Evolutionary conservation across 2,888 invertebrate species (phyloP).

Genomic region (Pollenia griseotomentosa): DNA sequence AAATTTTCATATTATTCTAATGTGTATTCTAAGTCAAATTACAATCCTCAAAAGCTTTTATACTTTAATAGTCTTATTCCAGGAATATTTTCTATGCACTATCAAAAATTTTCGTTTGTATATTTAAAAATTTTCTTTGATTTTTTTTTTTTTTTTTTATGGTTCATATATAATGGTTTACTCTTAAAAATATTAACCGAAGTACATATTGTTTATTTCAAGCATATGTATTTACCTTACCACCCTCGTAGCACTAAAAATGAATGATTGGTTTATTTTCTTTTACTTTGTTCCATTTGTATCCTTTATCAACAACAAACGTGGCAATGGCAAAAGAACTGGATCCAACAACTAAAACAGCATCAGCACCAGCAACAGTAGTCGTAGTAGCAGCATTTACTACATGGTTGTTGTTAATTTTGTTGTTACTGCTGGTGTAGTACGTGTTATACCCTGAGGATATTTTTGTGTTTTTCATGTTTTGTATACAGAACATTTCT

Average conservation of each 20-base stretch:
- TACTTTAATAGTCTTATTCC: too few relatives aligned
- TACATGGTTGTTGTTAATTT: constrained; percentile 36
- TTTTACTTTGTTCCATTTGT: not conserved
- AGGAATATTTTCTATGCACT: too few relatives aligned
- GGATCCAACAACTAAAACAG: constrained; percentile 3
- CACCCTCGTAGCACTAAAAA: constrained; percentile 4
- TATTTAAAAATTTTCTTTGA: too few relatives aligned
- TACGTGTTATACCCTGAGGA: constrained; percentile 66
- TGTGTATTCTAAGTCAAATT: too few relatives aligned
- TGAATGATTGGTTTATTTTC: constrained; percentile 50
- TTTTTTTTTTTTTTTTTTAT: too few relatives aligned
- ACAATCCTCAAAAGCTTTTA: too few relatives aligned
- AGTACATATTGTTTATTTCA: too few relatives aligned
- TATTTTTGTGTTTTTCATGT: constrained; percentile 56
- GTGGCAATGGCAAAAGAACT: not conserved
- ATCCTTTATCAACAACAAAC: constrained; percentile 34
- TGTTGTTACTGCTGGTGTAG: constrained; percentile 49
- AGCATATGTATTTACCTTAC: not conserved
- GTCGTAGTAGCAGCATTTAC: constrained; percentile 13
- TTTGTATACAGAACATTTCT: constrained; percentile 29
- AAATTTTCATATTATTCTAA: too few relatives aligned
- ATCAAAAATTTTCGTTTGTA: too few relatives aligned
- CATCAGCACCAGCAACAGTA: constrained; percentile 21
- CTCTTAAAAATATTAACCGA: too few relatives aligned
- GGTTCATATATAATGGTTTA: too few relatives aligned